These are phyloP conservation scores for Diploscapter pachys DNA, from an alignment of 1,140 invertebrate genomes.

Conservation along the genomic window DNA sequence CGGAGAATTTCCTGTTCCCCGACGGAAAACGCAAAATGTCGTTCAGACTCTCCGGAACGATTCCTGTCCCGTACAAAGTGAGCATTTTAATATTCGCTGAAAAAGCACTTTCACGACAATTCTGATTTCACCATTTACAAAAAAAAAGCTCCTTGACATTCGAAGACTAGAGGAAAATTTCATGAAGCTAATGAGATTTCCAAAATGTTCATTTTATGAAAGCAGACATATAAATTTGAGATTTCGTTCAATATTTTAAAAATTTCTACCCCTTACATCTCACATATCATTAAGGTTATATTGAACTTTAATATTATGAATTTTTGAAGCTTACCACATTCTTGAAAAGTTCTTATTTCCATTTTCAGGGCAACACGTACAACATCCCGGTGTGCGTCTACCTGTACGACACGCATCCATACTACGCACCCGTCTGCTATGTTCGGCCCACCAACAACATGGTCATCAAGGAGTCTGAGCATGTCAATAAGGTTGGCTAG, in stretches of 20 bases:
- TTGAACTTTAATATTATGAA: neutral
- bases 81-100: neutral
- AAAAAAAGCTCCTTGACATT: too few relatives aligned
- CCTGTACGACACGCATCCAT: conserved; percentile 92
- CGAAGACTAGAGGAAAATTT: too few relatives aligned
- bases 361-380: conserved; percentile 72
- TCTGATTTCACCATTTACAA: too few relatives aligned
- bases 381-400: conserved; percentile 95
- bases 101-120: too few relatives aligned
- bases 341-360: conserved; percentile 14
- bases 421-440: conserved; percentile 93
- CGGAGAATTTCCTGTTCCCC: conserved; percentile 65
- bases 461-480: conserved; percentile 73
- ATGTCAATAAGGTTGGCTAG: conserved; percentile 19
- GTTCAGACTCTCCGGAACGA: conserved; percentile 45
- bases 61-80: conserved; percentile 54
- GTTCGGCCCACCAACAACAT: conserved; percentile 91
- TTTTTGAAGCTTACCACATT: neutral
- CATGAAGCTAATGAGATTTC: too few relatives aligned
- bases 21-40: conserved; percentile 35
- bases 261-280: neutral
- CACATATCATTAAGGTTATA: neutral
- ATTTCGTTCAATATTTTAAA: too few relatives aligned
- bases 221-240: too few relatives aligned
- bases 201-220: too few relatives aligned